Evolutionary conservation across 1,140 invertebrate species (phyloP).

Genomic region (Drosophila lacteicornis): DNA sequence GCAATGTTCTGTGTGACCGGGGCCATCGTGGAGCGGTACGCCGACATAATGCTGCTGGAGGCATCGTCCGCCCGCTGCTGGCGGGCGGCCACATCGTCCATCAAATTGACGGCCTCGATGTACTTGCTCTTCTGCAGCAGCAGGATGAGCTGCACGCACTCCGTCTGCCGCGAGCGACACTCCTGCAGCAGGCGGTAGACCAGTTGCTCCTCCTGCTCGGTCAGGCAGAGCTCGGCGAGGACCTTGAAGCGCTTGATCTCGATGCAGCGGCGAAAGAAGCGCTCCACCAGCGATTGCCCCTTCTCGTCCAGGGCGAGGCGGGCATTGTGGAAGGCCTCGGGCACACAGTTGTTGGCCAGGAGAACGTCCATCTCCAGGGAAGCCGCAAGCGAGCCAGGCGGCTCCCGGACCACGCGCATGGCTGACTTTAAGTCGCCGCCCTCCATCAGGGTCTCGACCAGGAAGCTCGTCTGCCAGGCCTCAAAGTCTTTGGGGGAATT

Average conservation of each 20-base stretch:
- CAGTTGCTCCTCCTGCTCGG: slow-evolving; percentile 62
- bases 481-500: slow-evolving; percentile 83
- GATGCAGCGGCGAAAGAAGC: slow-evolving; percentile 72
- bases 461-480: slow-evolving; percentile 85
- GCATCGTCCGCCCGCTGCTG: slow-evolving; percentile 9
- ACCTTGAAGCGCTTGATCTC: slow-evolving; percentile 47
- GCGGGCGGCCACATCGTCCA: slow-evolving; percentile 64
- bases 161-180: slow-evolving; percentile 40
- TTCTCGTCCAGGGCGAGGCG: slow-evolving; percentile 50
- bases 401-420: slow-evolving; percentile 47
- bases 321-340: slow-evolving; percentile 75
- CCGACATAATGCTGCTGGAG: slow-evolving; percentile 47
- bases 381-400: slow-evolving; percentile 35
- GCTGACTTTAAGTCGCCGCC: slow-evolving; percentile 47
- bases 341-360: slow-evolving; percentile 61
- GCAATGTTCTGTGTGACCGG: slow-evolving; percentile 68
- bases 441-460: slow-evolving; percentile 59
- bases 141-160: slow-evolving; percentile 72
- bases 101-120: slow-evolving; percentile 75
- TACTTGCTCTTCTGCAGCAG: slow-evolving; percentile 78
- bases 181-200: slow-evolving; percentile 57
- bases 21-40: slow-evolving; percentile 75
- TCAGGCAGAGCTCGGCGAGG: slow-evolving; percentile 62
- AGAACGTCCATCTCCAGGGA: slow-evolving; percentile 60
- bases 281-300: slow-evolving; percentile 56